These are phyloP conservation scores for Ichneumon xanthorius DNA, from an alignment of 2,888 invertebrate species.

Conservation along the genomic window DNA sequence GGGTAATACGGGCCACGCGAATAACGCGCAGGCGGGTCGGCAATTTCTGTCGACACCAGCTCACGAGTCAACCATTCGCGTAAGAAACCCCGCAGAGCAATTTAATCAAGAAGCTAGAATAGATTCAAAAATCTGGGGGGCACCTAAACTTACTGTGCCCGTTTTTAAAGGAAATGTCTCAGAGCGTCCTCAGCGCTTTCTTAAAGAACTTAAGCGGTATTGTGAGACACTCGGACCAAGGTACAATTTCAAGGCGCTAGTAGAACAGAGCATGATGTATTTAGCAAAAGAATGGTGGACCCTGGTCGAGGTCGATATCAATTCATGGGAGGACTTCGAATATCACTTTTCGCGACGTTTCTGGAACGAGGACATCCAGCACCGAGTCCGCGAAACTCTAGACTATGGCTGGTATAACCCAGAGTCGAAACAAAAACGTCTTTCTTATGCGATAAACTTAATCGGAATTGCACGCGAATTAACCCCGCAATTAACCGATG, in stretches of 20 bases:
- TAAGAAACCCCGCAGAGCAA: background rate
- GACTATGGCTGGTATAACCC: background rate
- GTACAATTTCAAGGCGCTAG: background rate
- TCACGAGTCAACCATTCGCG: background rate
- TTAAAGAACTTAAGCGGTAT: background rate
- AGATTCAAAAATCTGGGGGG: background rate
- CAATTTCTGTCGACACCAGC: background rate
- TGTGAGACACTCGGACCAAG: background rate
- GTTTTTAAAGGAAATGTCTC: background rate
- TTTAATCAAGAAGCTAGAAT: background rate
- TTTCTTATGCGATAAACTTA: background rate
- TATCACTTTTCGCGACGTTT: background rate
- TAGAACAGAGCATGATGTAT: background rate
- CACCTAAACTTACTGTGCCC: background rate
- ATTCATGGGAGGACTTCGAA: background rate
- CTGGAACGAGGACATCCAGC: conserved; percentile 16
- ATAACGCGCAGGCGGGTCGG: background rate
- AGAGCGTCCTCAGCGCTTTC: background rate
- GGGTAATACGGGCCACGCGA: background rate
- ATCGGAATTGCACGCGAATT: background rate
- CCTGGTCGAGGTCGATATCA: background rate
- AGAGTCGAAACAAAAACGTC: background rate
- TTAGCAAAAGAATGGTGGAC: background rate
- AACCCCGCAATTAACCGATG: background rate
- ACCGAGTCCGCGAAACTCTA: background rate